These are phyloP conservation scores for Embidobia sp. DNA, from an alignment of 2,888 invertebrate species.

Conservation along the genomic window DNA sequence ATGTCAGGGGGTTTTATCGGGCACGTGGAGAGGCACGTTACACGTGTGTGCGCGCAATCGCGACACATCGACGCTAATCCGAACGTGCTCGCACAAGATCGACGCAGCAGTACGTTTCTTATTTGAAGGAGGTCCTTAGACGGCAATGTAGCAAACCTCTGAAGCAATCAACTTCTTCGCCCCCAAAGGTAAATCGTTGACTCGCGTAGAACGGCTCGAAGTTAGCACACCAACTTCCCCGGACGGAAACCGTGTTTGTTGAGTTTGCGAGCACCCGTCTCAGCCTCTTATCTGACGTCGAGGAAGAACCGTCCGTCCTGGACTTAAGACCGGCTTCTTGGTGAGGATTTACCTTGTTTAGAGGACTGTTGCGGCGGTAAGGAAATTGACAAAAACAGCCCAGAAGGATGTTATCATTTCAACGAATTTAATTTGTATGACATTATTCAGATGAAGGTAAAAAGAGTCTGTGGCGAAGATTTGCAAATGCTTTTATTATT, in stretches of 20 bases:
- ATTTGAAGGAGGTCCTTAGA: constrained; percentile 51
- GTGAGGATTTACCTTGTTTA: constrained; percentile 45
- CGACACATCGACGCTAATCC: constrained; percentile 54
- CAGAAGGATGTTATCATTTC: neutral
- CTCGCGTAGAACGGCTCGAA: no score
- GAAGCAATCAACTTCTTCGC: constrained; percentile 60
- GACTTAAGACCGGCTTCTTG: constrained; percentile 19
- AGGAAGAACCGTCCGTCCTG: constrained; percentile 13
- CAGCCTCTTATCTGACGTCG: constrained; percentile 32
- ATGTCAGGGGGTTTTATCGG: constrained; percentile 33
- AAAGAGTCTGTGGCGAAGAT: no score
- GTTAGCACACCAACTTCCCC: constrained; percentile 16
- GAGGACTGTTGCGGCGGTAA: neutral
- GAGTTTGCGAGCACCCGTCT: constrained; percentile 20
- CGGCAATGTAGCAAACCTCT: constrained; percentile 57
- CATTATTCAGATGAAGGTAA: no score
- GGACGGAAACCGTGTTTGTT: constrained; percentile 31
- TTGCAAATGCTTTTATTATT: no score
- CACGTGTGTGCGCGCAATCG: constrained; percentile 8
- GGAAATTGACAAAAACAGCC: constrained; percentile 5
- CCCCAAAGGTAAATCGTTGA: constrained; percentile 34
- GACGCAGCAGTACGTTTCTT: constrained; percentile 43
- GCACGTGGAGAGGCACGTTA: neutral
- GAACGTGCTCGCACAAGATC: constrained; percentile 45
- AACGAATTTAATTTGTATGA: neutral